Evolutionary conservation across 1,140 invertebrate species (phyloP), one percentile per base, ranked within the genome.

Genomic region (Tetramorium parvispinum): DNA sequence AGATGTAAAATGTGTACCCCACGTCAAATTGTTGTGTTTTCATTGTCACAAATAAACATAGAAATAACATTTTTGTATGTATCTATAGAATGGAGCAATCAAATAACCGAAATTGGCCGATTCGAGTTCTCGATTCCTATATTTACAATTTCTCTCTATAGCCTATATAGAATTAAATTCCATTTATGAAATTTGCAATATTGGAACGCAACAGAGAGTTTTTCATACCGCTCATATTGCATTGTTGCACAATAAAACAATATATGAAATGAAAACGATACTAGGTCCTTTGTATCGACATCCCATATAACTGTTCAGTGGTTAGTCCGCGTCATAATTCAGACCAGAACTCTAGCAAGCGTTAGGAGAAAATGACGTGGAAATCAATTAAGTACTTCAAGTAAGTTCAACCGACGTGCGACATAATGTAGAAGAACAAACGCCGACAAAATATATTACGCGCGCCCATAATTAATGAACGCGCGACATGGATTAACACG

Each of bases 361-460:
- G 46, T 21, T 7, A 46, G 32, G 40, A 82, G 66, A 82, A 82
- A 82, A 73, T 82, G 53, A 71, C 68, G 37, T 55, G 53, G 18
- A 75, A 83, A 75, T 83, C 79, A 83, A 83, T 83, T 83, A 83
- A 75, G 53, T 40, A 46, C 24, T 37, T 59, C 68, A n/a, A 75
- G 75, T 75, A 75, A 83, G 79, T 83, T 83, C 59, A 24, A 53
- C 79, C 68, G 51, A 73, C 51, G 66, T 24, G 37, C 18, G 51
- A 73, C 53, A 83, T 75, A 59, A 83, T 75, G n/a, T 37, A 37
- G 18, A 59, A 75, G 55, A 49, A 43, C 65, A 21, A 83, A 68
- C n/a, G n/a, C 16, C 66, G 55, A 27, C 53, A 16, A 59, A 83
- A 83, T 73, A 49, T 59, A 49, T 49, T 11, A 51, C 43, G 59